These are phyloP conservation scores for Scaptomyza reducta DNA, from an alignment of 2,888 invertebrate genomes.

Conservation along the genomic window DNA sequence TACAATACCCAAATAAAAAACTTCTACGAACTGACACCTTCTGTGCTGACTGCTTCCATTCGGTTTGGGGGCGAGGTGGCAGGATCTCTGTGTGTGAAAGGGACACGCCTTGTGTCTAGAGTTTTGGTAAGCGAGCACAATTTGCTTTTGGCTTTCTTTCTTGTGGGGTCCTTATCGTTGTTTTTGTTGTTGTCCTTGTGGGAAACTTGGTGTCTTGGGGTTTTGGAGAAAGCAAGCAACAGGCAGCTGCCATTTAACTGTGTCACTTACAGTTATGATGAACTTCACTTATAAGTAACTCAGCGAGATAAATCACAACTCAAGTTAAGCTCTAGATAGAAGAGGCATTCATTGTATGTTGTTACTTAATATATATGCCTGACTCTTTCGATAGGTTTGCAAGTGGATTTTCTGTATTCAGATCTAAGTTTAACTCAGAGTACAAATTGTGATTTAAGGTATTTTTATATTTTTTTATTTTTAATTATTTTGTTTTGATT, in stretches of 20 bases:
- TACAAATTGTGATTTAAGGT: too few relatives aligned
- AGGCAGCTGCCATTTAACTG: conserved; percentile 28
- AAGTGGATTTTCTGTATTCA: too few relatives aligned
- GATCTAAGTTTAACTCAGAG: neutral
- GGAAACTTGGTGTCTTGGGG: neutral
- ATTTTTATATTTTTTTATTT: too few relatives aligned
- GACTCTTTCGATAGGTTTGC: neutral
- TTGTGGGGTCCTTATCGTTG: conserved; percentile 27
- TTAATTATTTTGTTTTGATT: too few relatives aligned
- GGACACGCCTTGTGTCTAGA: conserved; percentile 32
- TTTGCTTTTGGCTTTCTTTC: conserved; percentile 42
- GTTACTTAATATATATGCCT: neutral
- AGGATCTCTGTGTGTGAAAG: conserved; percentile 13
- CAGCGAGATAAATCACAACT: neutral
- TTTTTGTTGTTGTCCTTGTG: conserved; percentile 36
- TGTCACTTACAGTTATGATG: conserved; percentile 40
- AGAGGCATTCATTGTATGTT: neutral
- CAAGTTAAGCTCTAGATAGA: neutral
- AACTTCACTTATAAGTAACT: conserved; percentile 9
- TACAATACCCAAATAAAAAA: conserved; percentile 45
- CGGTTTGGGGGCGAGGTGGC: neutral
- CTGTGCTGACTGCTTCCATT: conserved; percentile 18
- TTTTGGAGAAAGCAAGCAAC: conserved; percentile 30
- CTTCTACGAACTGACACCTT: conserved; percentile 52
- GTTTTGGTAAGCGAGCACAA: conserved; percentile 55